These are phyloP conservation scores for Bufo gargarizans DNA, from an alignment of 2,113 vertebrate genomes.

Conservation along the genomic window DNA sequence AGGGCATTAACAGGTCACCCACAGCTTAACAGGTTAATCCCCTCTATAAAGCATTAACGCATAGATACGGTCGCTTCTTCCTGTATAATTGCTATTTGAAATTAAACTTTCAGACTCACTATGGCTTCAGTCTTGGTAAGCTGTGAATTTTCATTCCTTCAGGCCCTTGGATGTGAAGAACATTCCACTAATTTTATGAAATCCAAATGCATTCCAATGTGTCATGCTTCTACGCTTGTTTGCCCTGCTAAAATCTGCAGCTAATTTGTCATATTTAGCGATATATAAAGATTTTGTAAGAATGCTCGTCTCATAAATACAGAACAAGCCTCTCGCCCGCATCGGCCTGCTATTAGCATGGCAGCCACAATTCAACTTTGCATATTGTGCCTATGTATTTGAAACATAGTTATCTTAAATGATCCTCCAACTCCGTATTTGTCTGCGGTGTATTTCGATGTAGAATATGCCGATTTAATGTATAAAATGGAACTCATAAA, in stretches of 20 bases:
- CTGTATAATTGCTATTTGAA: conserved; percentile 18
- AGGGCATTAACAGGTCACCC: conserved; percentile 26
- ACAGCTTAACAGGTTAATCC: conserved; percentile 43
- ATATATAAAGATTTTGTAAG: neutral
- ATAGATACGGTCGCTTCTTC: conserved; percentile 27
- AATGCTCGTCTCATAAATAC: neutral
- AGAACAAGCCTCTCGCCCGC: neutral
- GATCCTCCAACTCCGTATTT: conserved; percentile 29
- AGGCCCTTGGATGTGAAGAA: neutral
- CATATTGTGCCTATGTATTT: conserved; percentile 33
- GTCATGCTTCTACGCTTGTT: neutral
- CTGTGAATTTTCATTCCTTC: conserved; percentile 20
- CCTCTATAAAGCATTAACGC: conserved; percentile 15
- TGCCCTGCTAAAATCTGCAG: neutral
- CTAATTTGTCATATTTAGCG: conserved; percentile 24
- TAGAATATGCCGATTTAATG: conserved; percentile 9
- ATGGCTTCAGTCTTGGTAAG: conserved; percentile 21
- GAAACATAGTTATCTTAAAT: conserved; percentile 32
- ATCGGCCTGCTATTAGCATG: neutral
- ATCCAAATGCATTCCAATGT: neutral
- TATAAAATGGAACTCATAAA: conserved; percentile 46
- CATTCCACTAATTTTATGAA: conserved; percentile 4
- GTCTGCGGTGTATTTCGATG: conserved; percentile 1
- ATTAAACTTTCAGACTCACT: conserved; percentile 29
- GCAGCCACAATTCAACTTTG: conserved; percentile 3